These are phyloP conservation scores for Stegastes partitus DNA, from an alignment of 2,113 vertebrate genomes.

Conservation along the genomic window DNA sequence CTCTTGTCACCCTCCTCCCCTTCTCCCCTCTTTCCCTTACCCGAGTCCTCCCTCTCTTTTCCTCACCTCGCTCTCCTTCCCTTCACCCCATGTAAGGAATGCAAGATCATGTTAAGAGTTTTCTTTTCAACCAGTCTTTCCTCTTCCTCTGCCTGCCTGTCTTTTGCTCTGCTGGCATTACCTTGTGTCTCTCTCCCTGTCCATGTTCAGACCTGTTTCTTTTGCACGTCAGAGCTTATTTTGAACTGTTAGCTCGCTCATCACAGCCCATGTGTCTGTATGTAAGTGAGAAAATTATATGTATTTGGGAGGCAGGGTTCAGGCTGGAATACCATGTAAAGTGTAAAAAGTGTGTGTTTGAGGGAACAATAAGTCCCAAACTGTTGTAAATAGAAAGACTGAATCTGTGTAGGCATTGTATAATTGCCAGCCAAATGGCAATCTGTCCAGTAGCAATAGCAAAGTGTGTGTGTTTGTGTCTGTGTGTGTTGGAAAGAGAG, in stretches of 20 bases:
- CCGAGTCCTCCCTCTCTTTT: conserved; percentile 46
- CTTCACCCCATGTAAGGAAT: conserved; percentile 82
- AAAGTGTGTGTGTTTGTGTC: conserved; percentile 16
- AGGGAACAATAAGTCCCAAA: conserved; percentile 27
- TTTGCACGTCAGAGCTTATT: conserved; percentile 52
- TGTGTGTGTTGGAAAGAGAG: neutral
- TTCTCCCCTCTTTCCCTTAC: conserved; percentile 40
- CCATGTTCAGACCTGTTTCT: conserved; percentile 77
- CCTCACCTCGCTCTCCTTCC: conserved; percentile 55
- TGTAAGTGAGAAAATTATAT: conserved; percentile 37
- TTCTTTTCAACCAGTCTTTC: conserved; percentile 73
- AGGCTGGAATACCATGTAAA: neutral
- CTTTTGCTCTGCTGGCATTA: neutral
- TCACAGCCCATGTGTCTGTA: conserved; percentile 19
- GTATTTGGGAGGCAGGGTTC: conserved; percentile 25
- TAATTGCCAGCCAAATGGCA: conserved; percentile 23
- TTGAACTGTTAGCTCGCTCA: conserved; percentile 74
- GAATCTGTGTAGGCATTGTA: neutral
- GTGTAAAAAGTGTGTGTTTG: conserved; percentile 24
- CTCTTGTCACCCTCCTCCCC: conserved; percentile 60
- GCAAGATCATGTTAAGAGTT: conserved; percentile 79
- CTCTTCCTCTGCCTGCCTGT: conserved; percentile 50
- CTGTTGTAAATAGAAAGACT: conserved; percentile 17
- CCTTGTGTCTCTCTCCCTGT: conserved; percentile 9
- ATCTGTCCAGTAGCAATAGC: neutral